phyloP scores from a whole-genome alignment of 53 echinoderm and acorn worm genomes.

The Mesocentrotus franciscanus region DNA sequence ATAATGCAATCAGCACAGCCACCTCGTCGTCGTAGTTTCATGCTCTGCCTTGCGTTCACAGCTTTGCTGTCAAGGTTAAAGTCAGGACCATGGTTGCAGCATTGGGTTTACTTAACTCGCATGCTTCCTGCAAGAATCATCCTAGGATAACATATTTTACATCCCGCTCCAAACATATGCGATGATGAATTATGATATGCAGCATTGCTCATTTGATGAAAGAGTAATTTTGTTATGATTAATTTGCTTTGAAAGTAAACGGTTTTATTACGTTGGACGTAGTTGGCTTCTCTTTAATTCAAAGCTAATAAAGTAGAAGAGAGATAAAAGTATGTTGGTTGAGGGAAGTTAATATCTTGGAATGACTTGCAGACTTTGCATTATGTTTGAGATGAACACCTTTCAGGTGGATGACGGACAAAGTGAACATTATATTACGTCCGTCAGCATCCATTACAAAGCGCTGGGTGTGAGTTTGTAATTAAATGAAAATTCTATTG shows the following conservation, averaged over 20 bases:
- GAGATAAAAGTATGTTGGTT: neutral
- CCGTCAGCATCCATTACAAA: slow-evolving; percentile 38
- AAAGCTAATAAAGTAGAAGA: neutral
- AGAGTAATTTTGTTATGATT: neutral
- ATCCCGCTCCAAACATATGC: neutral
- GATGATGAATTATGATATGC: neutral
- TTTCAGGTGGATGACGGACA: neutral
- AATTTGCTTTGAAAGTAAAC: neutral
- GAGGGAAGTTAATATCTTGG: neutral
- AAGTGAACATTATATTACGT: slow-evolving; percentile 26
- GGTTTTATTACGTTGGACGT: neutral
- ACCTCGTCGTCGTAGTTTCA: slow-evolving; percentile 17
- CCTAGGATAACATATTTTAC: neutral
- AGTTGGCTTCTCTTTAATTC: neutral
- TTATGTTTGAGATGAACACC: neutral
- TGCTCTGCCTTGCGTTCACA: slow-evolving; percentile 10
- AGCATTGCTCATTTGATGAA: neutral
- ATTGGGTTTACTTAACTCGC: neutral
- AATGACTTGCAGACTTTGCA: slow-evolving; percentile 33
- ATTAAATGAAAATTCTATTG: slow-evolving; percentile 16
- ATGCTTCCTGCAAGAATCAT: neutral
- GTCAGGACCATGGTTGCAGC: no score
- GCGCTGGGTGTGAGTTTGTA: slow-evolving; percentile 22
- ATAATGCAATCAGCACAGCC: slow-evolving; percentile 55
- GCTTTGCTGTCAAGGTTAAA: slow-evolving; percentile 23